Conservation (phyloP, 1,140 invertebrate genomes). For the Galleria mellonella region DNA sequence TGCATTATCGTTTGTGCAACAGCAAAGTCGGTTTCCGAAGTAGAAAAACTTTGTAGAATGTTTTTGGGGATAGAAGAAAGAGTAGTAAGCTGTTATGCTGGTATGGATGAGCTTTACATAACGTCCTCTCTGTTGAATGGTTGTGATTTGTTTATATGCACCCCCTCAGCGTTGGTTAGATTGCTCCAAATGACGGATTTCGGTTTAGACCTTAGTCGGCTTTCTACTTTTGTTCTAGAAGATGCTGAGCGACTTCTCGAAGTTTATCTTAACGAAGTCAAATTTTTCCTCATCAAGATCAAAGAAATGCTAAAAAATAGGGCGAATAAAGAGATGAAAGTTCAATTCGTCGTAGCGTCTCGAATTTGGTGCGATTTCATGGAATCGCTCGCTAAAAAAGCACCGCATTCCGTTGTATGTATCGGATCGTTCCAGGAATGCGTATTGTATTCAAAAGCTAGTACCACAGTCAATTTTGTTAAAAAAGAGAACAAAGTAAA, state of each 20-base stretch:
- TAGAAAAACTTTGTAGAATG: conserved; percentile 35
- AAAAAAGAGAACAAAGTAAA: conserved; percentile 36
- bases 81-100: conserved; percentile 44
- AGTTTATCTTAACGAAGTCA: conserved; percentile 42
- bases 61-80: conserved; percentile 30
- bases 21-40: conserved; percentile 34
- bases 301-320: conserved; percentile 42
- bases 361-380: conserved; percentile 55
- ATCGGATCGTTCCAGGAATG: conserved; percentile 61
- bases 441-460: conserved; percentile 54
- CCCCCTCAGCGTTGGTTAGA: conserved; percentile 36
- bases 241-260: conserved; percentile 46
- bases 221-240: conserved; percentile 48
- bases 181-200: conserved; percentile 41
- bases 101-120: conserved; percentile 38
- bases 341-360: conserved; percentile 49
- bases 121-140: conserved; percentile 46
- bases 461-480: conserved; percentile 44
- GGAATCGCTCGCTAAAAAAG: conserved; percentile 41
- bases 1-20: conserved; percentile 57
- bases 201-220: conserved; percentile 39
- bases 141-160: conserved; percentile 49
- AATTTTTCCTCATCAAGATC: conserved; percentile 38
- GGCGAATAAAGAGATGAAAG: conserved; percentile 42
- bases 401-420: conserved; percentile 48